A percentile compares a stretch with the other conserved stretches of the same genome.
Evolutionary conservation across 2,113 vertebrate species (phyloP).

Genomic region (Notothenia rossii): DNA sequence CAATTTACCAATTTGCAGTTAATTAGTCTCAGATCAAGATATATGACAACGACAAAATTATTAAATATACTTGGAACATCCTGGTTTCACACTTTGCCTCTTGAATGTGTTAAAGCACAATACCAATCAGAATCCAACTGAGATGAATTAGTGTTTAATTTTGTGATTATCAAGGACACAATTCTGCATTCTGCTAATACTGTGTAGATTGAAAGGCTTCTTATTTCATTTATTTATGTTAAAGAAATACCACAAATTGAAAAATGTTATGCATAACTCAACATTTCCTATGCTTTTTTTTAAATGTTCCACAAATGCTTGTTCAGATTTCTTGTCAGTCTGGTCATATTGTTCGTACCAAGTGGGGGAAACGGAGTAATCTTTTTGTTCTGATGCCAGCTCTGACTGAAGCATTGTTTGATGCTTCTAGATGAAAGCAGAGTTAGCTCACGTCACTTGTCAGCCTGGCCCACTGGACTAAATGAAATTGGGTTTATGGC

Average conservation of each 20-base stretch:
- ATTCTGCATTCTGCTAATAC: neutral
- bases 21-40: conserved; percentile 5
- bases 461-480: conserved; percentile 16
- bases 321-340: neutral
- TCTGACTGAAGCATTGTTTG: neutral
- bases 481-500: conserved; percentile 35
- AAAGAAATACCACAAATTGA: neutral
- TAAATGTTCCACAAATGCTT: neutral
- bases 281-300: neutral
- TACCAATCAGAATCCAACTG: neutral
- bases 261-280: conserved; percentile 1
- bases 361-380: neutral
- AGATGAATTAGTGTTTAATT: conserved; percentile 7
- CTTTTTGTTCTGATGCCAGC: neutral
- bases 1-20: neutral
- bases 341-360: conserved; percentile 1
- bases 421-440: conserved; percentile 15
- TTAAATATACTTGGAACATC: neutral
- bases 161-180: conserved; percentile 18
- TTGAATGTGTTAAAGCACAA: neutral
- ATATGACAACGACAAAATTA: neutral
- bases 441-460: neutral
- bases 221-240: neutral
- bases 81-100: conserved; percentile 1
- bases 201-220: conserved; percentile 2